These are phyloP conservation scores for Sardina pilchardus DNA, from an alignment of 2,113 vertebrate genomes.

Conservation along the genomic window DNA sequence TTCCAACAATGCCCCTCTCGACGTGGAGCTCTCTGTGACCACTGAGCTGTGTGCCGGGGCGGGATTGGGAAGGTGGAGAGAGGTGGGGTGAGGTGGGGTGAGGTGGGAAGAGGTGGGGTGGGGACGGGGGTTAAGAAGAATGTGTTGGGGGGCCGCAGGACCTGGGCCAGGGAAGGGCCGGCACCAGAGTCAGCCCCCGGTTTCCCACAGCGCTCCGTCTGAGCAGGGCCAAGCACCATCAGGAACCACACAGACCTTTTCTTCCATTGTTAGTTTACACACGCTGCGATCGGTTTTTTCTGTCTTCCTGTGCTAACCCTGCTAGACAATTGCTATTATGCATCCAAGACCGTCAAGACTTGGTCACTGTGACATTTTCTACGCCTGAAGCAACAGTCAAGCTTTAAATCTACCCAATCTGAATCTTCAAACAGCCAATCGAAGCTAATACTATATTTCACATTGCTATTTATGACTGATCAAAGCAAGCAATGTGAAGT, in stretches of 20 bases:
- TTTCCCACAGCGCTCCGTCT: neutral
- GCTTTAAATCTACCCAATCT: neutral
- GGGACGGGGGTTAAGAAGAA: conserved; percentile 39
- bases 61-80: neutral
- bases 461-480: neutral
- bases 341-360: neutral
- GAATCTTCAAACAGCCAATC: neutral
- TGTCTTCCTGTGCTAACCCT: neutral
- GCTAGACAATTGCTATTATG: neutral
- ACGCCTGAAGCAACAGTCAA: neutral
- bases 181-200: neutral
- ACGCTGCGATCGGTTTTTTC: neutral
- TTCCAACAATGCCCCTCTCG: conserved; percentile 61
- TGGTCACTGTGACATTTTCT: neutral
- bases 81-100: conserved; percentile 1
- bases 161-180: conserved; percentile 20
- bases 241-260: neutral
- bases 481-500: neutral
- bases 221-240: neutral
- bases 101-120: neutral
- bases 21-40: conserved; percentile 43
- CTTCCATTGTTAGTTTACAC: neutral
- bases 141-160: conserved; percentile 28
- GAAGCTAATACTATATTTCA: neutral
- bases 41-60: conserved; percentile 36